Conservation (phyloP, 2,888 invertebrate genomes). For the Thumatha senex region DNA sequence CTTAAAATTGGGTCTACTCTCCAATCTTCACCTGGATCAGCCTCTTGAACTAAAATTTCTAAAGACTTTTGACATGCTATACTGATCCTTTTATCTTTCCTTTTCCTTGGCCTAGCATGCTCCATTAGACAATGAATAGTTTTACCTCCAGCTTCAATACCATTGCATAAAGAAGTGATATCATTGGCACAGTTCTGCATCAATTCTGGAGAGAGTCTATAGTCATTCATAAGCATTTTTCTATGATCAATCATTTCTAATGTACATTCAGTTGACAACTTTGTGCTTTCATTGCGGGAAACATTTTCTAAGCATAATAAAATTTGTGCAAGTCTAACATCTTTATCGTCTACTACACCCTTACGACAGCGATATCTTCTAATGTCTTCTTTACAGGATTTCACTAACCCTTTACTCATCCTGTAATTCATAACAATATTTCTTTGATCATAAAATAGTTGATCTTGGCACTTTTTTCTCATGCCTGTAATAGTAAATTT, state of each 20-base stretch:
- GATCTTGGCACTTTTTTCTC: slow-evolving; percentile 89
- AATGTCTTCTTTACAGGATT: slow-evolving; percentile 95
- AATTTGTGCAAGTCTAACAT: slow-evolving; percentile 94
- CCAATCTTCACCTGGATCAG: slow-evolving; percentile 98
- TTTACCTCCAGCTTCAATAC: slow-evolving; percentile 90
- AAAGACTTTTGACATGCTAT: slow-evolving; percentile 90
- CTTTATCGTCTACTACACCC: slow-evolving; percentile 91
- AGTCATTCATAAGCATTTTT: slow-evolving; percentile 96
- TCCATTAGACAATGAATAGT: slow-evolving; percentile 98
- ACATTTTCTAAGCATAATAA: slow-evolving; percentile 95
- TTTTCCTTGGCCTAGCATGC: slow-evolving; percentile 87
- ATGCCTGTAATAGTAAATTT: slow-evolving; percentile 65
- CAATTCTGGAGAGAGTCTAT: slow-evolving; percentile 95
- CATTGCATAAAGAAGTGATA: slow-evolving; percentile 89
- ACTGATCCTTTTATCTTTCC: slow-evolving; percentile 86
- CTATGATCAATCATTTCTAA: slow-evolving; percentile 96
- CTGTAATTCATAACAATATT: slow-evolving; percentile 95
- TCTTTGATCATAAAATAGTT: slow-evolving; percentile 93
- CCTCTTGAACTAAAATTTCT: slow-evolving; percentile 91
- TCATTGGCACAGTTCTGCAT: slow-evolving; percentile 94
- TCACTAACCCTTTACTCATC: slow-evolving; percentile 93
- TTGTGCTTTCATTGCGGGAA: slow-evolving; percentile 87
- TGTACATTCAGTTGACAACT: slow-evolving; percentile 90
- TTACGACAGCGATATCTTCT: slow-evolving; percentile 92
- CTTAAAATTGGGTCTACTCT: slow-evolving; percentile 95